These are phyloP conservation scores for Ailuropoda melanoleuca DNA, from an alignment of 2,113 vertebrate species.

Conservation along the genomic window DNA sequence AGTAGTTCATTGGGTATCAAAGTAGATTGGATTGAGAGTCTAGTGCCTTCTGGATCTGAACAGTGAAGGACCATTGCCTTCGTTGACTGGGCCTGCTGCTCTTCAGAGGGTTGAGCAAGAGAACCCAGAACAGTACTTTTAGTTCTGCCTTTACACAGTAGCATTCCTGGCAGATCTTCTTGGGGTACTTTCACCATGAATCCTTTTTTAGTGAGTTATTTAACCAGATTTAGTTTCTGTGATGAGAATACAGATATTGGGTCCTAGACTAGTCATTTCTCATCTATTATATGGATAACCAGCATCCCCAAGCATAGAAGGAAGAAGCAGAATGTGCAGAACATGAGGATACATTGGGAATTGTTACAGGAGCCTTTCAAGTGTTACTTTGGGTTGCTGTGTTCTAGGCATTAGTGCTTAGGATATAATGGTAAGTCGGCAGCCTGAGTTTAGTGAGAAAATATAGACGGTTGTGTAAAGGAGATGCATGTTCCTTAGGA, in stretches of 20 bases:
- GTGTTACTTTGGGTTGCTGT: neutral
- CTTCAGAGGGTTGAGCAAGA: neutral
- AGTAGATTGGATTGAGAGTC: neutral
- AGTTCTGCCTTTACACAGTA: neutral
- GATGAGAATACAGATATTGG: neutral
- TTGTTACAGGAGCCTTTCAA: neutral
- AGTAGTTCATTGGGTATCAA: neutral
- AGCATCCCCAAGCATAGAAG: neutral
- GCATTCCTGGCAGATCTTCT: neutral
- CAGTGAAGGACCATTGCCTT: neutral
- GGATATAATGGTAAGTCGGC: neutral
- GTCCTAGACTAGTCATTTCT: neutral
- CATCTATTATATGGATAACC: neutral
- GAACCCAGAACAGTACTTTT: neutral
- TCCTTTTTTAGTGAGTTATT: neutral
- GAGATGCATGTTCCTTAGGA: neutral
- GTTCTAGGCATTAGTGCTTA: neutral
- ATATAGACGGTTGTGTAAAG: neutral
- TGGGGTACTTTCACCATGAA: neutral
- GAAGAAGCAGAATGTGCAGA: neutral
- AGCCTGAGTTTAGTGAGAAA: neutral
- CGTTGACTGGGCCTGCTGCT: neutral
- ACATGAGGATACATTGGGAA: neutral
- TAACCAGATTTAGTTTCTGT: neutral
- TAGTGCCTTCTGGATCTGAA: neutral